These are phyloP conservation scores for Gymnocheta viridis DNA, from an alignment of 2,888 invertebrate genomes.

Conservation along the genomic window DNA sequence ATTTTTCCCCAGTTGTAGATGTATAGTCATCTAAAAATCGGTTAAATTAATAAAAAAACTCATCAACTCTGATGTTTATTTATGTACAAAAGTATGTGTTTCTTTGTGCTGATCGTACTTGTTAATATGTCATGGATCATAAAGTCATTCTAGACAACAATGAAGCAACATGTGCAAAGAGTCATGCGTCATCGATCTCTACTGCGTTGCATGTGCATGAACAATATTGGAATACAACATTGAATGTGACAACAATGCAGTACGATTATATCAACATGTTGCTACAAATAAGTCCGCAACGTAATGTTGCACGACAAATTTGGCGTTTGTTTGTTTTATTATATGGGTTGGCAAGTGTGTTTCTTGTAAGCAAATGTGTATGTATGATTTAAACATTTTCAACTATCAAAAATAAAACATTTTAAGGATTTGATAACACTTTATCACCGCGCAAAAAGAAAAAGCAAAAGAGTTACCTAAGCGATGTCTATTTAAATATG, in stretches of 20 bases:
- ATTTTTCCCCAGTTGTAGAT: conserved; percentile 8
- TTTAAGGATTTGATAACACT: conserved; percentile 14
- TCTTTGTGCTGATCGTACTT: neutral
- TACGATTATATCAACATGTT: conserved; percentile 73
- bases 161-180: conserved; percentile 39
- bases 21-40: neutral
- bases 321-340: conserved; percentile 77
- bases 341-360: conserved; percentile 75
- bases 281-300: conserved; percentile 71
- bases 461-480: too few species aligned
- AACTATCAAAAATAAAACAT: neutral
- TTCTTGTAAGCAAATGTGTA: conserved; percentile 76
- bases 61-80: neutral
- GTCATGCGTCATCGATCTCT: conserved; percentile 24
- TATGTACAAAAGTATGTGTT: neutral
- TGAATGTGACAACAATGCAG: conserved; percentile 43
- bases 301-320: conserved; percentile 74
- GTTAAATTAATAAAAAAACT: neutral
- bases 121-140: conserved; percentile 41
- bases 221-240: conserved; percentile 53
- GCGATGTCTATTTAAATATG: neutral
- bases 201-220: conserved; percentile 25
- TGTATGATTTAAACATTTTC: conserved; percentile 63
- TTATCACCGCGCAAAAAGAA: neutral
- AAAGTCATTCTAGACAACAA: conserved; percentile 24